Conservation (phyloP, 2,888 invertebrate species). For the Argyresthia albistria region DNA sequence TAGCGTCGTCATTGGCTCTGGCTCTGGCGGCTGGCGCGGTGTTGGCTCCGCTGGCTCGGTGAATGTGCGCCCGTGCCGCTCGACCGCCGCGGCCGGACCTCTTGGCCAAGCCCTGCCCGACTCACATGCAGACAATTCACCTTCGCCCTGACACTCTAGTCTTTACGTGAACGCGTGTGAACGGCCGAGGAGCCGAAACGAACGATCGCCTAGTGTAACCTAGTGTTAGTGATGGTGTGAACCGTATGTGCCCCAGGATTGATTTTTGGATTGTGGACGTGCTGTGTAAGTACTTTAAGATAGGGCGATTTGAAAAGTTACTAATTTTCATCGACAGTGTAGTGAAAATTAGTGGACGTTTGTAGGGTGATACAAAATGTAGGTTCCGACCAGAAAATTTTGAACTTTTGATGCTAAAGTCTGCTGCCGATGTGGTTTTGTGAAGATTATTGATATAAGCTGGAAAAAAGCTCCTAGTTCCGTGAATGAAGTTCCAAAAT, state of each 20-base stretch:
- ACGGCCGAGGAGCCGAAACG: not conserved
- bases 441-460: not conserved
- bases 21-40: constrained; percentile 61
- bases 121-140: constrained; percentile 48
- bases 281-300: constrained; percentile 4
- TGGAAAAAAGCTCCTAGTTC: constrained; percentile 22
- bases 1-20: constrained; percentile 60
- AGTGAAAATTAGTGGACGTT: not conserved
- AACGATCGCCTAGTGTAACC: not conserved
- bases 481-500: constrained; percentile 27
- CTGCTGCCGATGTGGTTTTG: constrained; percentile 12
- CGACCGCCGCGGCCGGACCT: constrained; percentile 54
- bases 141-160: constrained; percentile 43
- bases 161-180: constrained; percentile 5
- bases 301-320: not conserved
- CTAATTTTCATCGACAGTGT: constrained; percentile 2
- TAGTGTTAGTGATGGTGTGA: not conserved
- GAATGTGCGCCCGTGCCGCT: constrained; percentile 65
- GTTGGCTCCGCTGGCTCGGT: constrained; percentile 64
- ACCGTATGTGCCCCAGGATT: not conserved
- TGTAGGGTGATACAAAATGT: constrained; percentile 14
- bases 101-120: constrained; percentile 55
- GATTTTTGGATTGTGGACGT: constrained; percentile 3
- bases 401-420: constrained; percentile 10
- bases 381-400: constrained; percentile 11